phyloP scores from a whole-genome alignment of 2,888 invertebrate species.

The Amphiduros pacificus region DNA sequence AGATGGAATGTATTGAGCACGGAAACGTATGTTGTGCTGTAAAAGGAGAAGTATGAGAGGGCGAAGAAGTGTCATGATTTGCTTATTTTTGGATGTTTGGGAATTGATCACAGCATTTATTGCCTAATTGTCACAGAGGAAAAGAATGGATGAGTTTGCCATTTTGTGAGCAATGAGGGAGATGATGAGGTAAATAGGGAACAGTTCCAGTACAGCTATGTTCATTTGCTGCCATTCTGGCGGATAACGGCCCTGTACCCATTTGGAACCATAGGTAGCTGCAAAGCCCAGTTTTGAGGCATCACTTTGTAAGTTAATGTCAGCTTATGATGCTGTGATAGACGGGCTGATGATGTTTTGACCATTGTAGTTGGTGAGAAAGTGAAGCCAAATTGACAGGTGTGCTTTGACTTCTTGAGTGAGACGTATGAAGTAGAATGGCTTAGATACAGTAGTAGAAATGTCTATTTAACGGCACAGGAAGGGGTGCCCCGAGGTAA shows the following conservation, averaged over 20 bases:
- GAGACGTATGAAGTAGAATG: not conserved
- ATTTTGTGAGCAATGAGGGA: not conserved
- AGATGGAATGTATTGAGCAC: not conserved
- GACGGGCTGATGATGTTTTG: not conserved
- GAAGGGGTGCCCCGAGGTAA: not conserved
- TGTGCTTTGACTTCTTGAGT: not conserved
- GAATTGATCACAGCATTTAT: not conserved
- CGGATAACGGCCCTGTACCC: not conserved
- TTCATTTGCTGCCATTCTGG: not conserved
- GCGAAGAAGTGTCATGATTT: not conserved
- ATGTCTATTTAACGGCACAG: not conserved
- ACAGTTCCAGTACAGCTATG: not conserved
- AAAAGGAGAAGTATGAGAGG: not conserved
- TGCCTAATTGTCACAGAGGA: not conserved
- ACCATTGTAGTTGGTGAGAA: not conserved
- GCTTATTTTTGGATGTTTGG: not conserved
- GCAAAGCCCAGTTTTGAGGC: not conserved
- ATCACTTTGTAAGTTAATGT: not conserved
- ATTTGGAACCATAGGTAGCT: not conserved
- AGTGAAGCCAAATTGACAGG: not conserved
- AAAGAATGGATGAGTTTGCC: not conserved
- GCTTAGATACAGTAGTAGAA: not conserved
- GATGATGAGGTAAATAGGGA: not conserved
- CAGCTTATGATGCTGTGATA: not conserved
- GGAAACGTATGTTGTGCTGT: not conserved